Evolutionary conservation across 2,797 vertebrate species (phyloP), one percentile per base, ranked within the genome.

Genomic region (Microctenopoma lineatum): DNA sequence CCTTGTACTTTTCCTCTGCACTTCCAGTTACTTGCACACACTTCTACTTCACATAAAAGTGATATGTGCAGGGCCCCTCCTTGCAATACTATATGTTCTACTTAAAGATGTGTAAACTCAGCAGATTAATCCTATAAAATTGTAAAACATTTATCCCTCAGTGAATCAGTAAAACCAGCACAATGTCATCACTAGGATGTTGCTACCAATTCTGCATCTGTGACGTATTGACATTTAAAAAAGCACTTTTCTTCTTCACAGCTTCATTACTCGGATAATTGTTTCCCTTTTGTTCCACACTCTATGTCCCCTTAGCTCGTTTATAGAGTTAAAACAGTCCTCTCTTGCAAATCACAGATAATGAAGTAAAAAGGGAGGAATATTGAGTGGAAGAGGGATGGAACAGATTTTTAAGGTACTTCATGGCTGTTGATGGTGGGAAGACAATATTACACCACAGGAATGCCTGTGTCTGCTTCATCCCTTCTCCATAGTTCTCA

Each of bases 191-290:
- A 21, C 21, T 21, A 21, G 21, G 21, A 21, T 21, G 21, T 21
- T 21, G 21, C 21, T 21, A 21, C 21, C 21, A 21, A 21, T 21
- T 21, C 21, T 21, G 21, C 21, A 21, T 21, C 21, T 21, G 34
- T 44, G 46, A 68, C 27, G 65, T 58, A 59, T 64, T 65, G 60
- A 65, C 60, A 58, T 10, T 50, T 53, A 38, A n/a, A 16, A 21
- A 51, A 65, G 8, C 59, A 73, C 81, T 66, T 59, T 70, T 82
- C 75, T 73, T 73, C 66, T 41, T 26, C 71, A 55, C 25, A 0
- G 59, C 53, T 76, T 70, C 56, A 77, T 77, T 79, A 65, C 55
- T 21, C 18, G 77, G 77, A 81, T 80, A 52, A 83, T 78, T 77
- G 73, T 15, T n/a, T 42, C 68, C 41, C 54, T 41, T 39, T 42